These are phyloP conservation scores for Ceratina calcarata DNA, from an alignment of 1,140 invertebrate genomes.

Conservation along the genomic window DNA sequence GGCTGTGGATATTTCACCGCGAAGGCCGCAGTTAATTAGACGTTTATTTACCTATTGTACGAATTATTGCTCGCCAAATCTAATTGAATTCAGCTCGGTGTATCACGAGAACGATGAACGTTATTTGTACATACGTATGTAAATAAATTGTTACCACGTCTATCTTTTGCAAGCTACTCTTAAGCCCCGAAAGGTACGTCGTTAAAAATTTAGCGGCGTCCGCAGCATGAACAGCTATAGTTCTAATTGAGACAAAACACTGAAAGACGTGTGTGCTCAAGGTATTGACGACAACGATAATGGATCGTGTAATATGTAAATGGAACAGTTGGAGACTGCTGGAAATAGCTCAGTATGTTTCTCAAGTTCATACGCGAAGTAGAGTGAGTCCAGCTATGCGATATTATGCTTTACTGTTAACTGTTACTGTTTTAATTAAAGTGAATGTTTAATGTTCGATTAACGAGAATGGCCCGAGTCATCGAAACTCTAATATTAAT, in stretches of 20 bases:
- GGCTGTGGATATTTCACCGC: neutral
- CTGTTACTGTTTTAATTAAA: neutral
- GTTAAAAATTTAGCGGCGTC: no score
- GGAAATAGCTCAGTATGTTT: conserved; percentile 32
- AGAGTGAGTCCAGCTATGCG: neutral
- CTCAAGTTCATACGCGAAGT: neutral
- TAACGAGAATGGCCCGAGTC: no score
- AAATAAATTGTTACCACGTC: conserved; percentile 40
- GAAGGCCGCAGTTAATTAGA: neutral
- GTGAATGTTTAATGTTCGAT: no score
- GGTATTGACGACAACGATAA: conserved; percentile 23
- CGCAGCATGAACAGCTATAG: neutral
- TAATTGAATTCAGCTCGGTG: neutral
- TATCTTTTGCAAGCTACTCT: neutral
- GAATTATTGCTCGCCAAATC: neutral
- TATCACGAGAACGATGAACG: neutral
- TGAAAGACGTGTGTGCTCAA: conserved; percentile 7
- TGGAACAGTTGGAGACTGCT: conserved; percentile 23
- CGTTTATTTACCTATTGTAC: conserved; percentile 7
- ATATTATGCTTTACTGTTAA: neutral
- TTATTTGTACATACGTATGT: conserved; percentile 25
- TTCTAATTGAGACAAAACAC: conserved; percentile 19
- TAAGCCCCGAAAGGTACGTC: no score
- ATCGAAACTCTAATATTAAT: no score
- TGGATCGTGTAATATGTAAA: conserved; percentile 36